These are phyloP conservation scores for Encarsia formosa DNA, from an alignment of 2,888 invertebrate species.

Conservation along the genomic window DNA sequence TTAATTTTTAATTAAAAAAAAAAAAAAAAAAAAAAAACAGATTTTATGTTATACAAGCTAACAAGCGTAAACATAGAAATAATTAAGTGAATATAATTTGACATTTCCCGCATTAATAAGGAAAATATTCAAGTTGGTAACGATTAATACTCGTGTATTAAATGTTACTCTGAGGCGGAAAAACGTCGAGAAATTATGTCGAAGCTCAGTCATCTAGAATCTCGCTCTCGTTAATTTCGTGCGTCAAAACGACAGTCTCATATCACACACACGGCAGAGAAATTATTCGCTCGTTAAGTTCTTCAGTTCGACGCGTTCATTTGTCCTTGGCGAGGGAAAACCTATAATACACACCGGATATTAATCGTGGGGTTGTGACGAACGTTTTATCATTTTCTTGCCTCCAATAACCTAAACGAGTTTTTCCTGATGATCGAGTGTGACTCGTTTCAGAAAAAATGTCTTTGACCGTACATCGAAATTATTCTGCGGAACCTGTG, in stretches of 20 bases:
- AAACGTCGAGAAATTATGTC: no score
- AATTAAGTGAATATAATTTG: no score
- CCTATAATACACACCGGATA: not conserved
- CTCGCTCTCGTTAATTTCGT: no score
- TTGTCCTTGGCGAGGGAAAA: not conserved
- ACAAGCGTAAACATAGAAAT: no score
- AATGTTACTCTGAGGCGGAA: no score
- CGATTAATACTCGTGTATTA: conserved; percentile 9
- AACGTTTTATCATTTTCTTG: conserved; percentile 11
- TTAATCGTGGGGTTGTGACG: conserved; percentile 14
- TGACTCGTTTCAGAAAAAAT: conserved; percentile 4
- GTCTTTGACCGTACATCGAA: no score
- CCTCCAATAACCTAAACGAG: not conserved
- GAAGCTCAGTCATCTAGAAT: conserved; percentile 14
- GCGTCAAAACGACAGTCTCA: conserved; percentile 10
- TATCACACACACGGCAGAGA: not conserved
- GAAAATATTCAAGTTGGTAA: not conserved
- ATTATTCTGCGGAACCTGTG: no score
- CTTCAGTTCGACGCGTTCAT: not conserved
- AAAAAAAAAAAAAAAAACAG: no score
- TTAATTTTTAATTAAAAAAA: no score
- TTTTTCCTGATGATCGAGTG: conserved; percentile 8
- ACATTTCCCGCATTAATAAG: no score
- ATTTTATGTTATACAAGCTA: no score
- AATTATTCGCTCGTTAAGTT: conserved; percentile 23